Evolutionary conservation across 2,888 invertebrate species (phyloP).

Genomic region (Rambutsinella grinnellia): DNA sequence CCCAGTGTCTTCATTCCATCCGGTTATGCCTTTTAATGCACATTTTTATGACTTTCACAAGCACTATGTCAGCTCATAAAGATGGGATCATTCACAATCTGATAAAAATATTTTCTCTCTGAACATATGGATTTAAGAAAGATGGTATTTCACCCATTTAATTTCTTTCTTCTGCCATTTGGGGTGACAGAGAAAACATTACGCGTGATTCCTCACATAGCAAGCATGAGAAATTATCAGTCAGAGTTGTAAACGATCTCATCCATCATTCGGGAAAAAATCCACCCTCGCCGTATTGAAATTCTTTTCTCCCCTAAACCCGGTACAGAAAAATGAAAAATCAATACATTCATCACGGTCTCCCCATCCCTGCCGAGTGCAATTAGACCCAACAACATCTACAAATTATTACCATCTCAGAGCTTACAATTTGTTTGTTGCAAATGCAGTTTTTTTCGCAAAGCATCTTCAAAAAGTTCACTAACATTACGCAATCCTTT

Average conservation of each 20-base stretch:
- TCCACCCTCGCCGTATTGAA: constrained; percentile 36
- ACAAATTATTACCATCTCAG: constrained; percentile 20
- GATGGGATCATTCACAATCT: constrained; percentile 26
- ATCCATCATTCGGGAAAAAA: constrained; percentile 48
- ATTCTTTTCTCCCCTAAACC: constrained; percentile 2
- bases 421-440: constrained; percentile 18
- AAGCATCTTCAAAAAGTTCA: constrained; percentile 38
- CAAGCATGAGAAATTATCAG: constrained; percentile 47
- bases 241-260: constrained; percentile 48
- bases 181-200: no score
- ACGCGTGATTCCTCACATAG: no score
- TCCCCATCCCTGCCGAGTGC: constrained; percentile 24
- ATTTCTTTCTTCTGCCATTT: no score
- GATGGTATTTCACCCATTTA: no score
- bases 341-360: constrained; percentile 30
- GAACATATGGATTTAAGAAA: no score
- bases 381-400: constrained; percentile 41
- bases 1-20: no score
- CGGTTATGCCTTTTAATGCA: constrained; percentile 7
- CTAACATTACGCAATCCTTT: constrained; percentile 27
- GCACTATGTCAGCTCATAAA: constrained; percentile 17
- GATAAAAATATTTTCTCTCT: no score
- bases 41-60: constrained; percentile 20
- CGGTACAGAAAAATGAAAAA: neutral
- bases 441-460: constrained; percentile 18